Evolutionary conservation across 2,113 vertebrate species (phyloP), one percentile per base, ranked within the genome.

Genomic region (Triplophysa tibetana): DNA sequence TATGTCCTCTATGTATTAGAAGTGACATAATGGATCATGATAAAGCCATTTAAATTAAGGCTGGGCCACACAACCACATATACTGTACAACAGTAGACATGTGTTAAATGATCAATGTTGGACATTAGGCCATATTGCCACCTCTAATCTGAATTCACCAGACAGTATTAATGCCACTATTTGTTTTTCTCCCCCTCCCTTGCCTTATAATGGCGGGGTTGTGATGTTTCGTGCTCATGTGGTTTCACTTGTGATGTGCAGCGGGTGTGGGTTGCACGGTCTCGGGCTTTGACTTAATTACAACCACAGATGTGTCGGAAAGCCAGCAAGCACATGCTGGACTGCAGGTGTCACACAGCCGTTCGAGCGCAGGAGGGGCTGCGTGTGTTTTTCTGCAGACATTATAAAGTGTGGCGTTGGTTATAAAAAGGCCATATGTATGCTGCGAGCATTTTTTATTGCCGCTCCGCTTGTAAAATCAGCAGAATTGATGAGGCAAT

Each of bases 401-500:
- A 67, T 84, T 88, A 84, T 81, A 82, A 81, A 75, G 84, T 86
- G 80, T 41, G 58, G 67, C 82, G 74, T 69, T 58, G 82, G 81
- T 83, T 79, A 78, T 86, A 81, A 87, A 83, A 58, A 50, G 48
- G 64, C 85, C 84, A 87, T 84, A 75, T 83, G 85, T 86, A 86
- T 88, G 78, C 87, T 82, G 84, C 62, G 78, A 82, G 75, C 75
- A 26, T 50, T 86, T 86, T 89, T 89, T 85, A 87, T 81, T 78
- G 83, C 78, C 81, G 73, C 81, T 84, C 79, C 41, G 83, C 52
- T 89, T 84, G 86, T 83, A 86, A 87, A 91, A 75, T 79, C 81
- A 73, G 64, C 81, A 75, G 78, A 85, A 91, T 83, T 88, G 78
- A 90, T 88, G 85, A 86, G 82, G 69, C 81, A 82, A 43, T 84